Evolutionary conservation across 2,888 invertebrate species (phyloP), one percentile per base, ranked within the genome.

Genomic region (Leptinotarsa rubiginosa): DNA sequence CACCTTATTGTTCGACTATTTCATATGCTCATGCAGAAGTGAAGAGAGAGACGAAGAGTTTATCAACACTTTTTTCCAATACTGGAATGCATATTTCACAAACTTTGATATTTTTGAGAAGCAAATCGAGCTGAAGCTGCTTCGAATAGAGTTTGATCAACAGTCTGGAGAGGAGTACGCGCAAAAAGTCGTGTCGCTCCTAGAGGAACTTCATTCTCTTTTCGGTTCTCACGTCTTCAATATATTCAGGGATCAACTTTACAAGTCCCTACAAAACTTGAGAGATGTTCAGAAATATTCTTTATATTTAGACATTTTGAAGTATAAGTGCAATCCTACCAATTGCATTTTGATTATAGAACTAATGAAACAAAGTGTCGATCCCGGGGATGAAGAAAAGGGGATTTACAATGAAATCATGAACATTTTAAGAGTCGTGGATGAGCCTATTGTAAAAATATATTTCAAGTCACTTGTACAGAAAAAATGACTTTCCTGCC

Each of bases 301-400:
- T 15, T 59, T 74, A 16, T 52, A 64, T 59, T 65, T 72, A 62
- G 47, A 67, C 7, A 67, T 76, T 50, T 50, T 76, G 50, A 70
- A 65, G n/a, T 68, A 47, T 50, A 74, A 76, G 71, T 25, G 41
- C 31, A 54, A 62, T 20, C 25, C 65, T 16, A 62, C 41, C 20
- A 76, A 64, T 72, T 76, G 72, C 47, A 65, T 71, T 13, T 68
- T 76, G n/a, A 70, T 72, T 52, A 31, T 76, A 18, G 68, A 76
- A n/a, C 20, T 49, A 10, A 31, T 74, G 18, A 41, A 41, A 41
- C 41, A 4, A 41, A 41, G 7, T 41, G 41, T 41, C 41, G 10
- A 10, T 10, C 41, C 10, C 10, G 41, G 1, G 10, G 41, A 10
- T 41, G 41, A 41, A 31, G 31, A 31, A 41, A 41, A 41, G 15